A percentile compares a stretch with the other conserved stretches of the same genome.
Conservation (phyloP, 2,797 vertebrate species). For the Garrulus glandarius region DNA sequence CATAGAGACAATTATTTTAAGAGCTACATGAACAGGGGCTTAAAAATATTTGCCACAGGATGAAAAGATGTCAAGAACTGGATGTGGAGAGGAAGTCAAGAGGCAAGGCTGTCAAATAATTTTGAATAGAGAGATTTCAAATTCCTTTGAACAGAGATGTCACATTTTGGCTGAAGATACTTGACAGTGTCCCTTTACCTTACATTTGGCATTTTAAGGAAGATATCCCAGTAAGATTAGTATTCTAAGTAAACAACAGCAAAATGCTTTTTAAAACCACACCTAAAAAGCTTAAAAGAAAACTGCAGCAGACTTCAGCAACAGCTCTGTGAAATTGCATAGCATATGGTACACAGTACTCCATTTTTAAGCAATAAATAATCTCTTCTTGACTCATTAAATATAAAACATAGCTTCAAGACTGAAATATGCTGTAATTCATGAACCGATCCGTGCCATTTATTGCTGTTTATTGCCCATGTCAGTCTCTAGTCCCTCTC, state of each 20-base stretch:
- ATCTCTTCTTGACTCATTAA: background rate
- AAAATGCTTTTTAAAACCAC: constrained; percentile 24
- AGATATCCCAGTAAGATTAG: constrained; percentile 15
- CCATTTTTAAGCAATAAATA: constrained; percentile 50
- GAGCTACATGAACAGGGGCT: background rate
- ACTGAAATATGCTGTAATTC: background rate
- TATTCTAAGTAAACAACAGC: constrained; percentile 36
- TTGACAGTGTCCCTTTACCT: constrained; percentile 10
- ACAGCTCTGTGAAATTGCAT: constrained; percentile 4
- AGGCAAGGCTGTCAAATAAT: background rate
- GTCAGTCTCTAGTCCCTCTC: background rate
- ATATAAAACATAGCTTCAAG: constrained; percentile 10
- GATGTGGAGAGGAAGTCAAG: background rate
- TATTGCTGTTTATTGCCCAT: background rate
- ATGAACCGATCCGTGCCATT: background rate
- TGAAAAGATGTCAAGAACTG: background rate
- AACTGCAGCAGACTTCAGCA: constrained; percentile 6
- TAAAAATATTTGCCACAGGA: background rate
- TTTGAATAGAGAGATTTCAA: background rate
- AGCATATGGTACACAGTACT: constrained; percentile 12
- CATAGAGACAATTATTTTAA: background rate
- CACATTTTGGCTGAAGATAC: background rate
- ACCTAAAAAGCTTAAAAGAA: background rate
- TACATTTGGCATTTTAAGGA: constrained; percentile 47
- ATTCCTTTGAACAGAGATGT: background rate